A percentile compares a stretch with the other conserved stretches of the same genome.
phyloP scores from a whole-genome alignment of 2,113 vertebrate species.

The Pluvianellus socialis region DNA sequence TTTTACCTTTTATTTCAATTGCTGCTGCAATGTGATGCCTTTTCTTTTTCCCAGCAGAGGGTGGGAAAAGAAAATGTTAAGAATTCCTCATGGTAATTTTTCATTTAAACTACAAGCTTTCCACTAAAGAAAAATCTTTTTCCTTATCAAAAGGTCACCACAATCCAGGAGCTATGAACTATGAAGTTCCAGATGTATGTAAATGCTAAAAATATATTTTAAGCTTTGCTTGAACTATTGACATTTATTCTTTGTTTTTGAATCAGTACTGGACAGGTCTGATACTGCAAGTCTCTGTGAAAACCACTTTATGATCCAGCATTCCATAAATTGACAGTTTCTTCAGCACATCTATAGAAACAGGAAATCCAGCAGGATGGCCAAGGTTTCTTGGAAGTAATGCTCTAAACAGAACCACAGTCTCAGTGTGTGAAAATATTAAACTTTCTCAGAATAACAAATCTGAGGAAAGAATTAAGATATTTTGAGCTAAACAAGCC shows the following conservation, averaged over 20 bases:
- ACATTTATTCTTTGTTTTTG: not conserved
- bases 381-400: not conserved
- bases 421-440: not conserved
- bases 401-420: not conserved
- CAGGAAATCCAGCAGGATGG: not conserved
- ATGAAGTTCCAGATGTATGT: not conserved
- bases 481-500: not conserved
- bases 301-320: not conserved
- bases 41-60: not conserved
- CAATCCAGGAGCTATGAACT: not conserved
- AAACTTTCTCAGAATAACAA: not conserved
- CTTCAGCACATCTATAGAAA: not conserved
- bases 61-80: slow-evolving; percentile 17
- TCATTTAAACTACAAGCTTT: not conserved
- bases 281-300: not conserved
- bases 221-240: not conserved
- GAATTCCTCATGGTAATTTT: slow-evolving; percentile 3
- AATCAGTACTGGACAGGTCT: not conserved
- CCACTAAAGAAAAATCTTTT: not conserved
- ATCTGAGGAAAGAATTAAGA: not conserved
- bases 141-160: not conserved
- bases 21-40: not conserved
- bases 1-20: not conserved
- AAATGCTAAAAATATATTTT: not conserved
- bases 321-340: not conserved